A percentile compares a stretch with the other conserved stretches of the same genome.
Evolutionary conservation across 2,113 vertebrate species (phyloP).

Genomic region (Anguilla japonica): DNA sequence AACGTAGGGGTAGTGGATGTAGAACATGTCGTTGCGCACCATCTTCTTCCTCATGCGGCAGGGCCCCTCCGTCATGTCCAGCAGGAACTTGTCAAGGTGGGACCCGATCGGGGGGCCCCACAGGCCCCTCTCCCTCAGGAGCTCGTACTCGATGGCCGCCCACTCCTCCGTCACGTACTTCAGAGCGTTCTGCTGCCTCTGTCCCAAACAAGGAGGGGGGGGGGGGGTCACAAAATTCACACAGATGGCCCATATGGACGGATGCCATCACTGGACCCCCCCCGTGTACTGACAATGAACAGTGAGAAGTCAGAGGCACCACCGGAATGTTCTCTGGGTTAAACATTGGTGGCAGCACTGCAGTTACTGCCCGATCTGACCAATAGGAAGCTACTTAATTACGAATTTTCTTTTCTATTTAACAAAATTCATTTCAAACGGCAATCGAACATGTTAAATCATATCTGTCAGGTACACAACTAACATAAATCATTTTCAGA

Average conservation of each 20-base stretch:
- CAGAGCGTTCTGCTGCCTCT: slow-evolving; percentile 93
- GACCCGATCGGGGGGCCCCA: slow-evolving; percentile 98
- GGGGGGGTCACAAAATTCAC: background rate
- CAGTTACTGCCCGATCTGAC: background rate
- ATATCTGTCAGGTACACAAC: background rate
- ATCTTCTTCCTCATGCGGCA: slow-evolving; percentile 98
- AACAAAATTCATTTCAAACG: background rate
- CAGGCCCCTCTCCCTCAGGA: slow-evolving; percentile 86
- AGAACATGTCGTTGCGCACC: slow-evolving; percentile 98
- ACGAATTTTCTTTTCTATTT: background rate
- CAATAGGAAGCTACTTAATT: background rate
- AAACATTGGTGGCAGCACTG: background rate
- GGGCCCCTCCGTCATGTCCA: slow-evolving; percentile 98
- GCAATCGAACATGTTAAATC: background rate
- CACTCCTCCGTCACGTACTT: slow-evolving; percentile 95
- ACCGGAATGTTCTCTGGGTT: background rate
- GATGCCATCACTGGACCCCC: background rate
- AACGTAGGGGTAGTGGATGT: slow-evolving; percentile 92
- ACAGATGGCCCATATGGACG: background rate
- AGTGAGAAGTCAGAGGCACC: background rate
- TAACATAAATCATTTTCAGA: background rate
- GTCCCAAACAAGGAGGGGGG: background rate
- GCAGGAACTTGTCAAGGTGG: slow-evolving; percentile 91
- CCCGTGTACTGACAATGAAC: background rate
- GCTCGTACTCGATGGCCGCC: slow-evolving; percentile 89